Evolutionary conservation across 1,140 invertebrate species (phyloP).

Genomic region (Samia ricini): DNA sequence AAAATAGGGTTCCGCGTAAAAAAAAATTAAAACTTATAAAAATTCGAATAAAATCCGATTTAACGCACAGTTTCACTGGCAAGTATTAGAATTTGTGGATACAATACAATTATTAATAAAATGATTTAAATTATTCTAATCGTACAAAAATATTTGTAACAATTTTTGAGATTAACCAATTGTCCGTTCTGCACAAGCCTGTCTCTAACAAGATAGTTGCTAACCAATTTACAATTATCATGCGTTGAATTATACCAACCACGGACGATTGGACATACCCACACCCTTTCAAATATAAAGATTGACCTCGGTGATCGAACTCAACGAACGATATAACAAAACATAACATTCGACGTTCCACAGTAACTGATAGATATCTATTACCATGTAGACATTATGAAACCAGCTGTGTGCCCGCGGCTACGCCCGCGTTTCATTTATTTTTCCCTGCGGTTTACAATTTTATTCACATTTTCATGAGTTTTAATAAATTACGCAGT

Average conservation of each 20-base stretch:
- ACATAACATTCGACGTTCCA: not conserved
- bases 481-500: too few relatives aligned
- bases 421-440: too few relatives aligned
- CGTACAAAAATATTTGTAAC: not conserved
- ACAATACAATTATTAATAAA: too few relatives aligned
- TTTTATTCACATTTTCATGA: too few relatives aligned
- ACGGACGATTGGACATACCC: constrained; percentile 15
- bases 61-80: too few relatives aligned
- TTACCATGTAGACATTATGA: not conserved
- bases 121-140: too few relatives aligned
- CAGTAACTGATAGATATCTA: not conserved
- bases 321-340: constrained; percentile 1
- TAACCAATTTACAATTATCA: not conserved
- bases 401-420: not conserved
- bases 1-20: too few relatives aligned
- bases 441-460: too few relatives aligned
- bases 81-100: too few relatives aligned
- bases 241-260: constrained; percentile 14
- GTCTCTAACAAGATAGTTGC: not conserved
- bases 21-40: too few relatives aligned
- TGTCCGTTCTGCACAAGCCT: not conserved
- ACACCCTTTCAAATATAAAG: constrained; percentile 38
- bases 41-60: too few relatives aligned
- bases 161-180: not conserved
- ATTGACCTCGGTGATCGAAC: constrained; percentile 24